These are phyloP conservation scores for Nymphalis polychloros DNA, from an alignment of 2,888 invertebrate genomes.

Conservation along the genomic window DNA sequence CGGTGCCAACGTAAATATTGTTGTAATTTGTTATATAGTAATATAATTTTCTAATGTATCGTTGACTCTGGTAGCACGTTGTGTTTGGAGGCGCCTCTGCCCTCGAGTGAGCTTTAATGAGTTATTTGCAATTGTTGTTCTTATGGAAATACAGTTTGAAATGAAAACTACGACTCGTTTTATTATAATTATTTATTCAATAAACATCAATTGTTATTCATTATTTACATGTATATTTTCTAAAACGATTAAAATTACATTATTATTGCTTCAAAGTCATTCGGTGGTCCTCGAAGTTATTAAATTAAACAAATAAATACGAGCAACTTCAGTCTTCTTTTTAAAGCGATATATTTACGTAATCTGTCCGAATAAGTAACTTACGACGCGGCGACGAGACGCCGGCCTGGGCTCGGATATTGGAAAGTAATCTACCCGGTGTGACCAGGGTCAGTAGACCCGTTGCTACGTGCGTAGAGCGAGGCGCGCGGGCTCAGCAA, in stretches of 20 bases:
- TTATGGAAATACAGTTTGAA: constrained; percentile 77
- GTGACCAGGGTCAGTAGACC: not conserved
- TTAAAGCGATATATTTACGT: constrained; percentile 19
- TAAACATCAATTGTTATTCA: constrained; percentile 6
- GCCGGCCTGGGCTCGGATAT: not conserved
- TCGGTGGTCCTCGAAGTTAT: constrained; percentile 13
- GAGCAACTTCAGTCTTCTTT: constrained; percentile 22
- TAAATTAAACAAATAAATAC: constrained; percentile 1
- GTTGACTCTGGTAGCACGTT: constrained; percentile 72
- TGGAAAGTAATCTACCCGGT: not conserved
- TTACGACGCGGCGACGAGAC: not conserved
- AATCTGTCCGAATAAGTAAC: not conserved
- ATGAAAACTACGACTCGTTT: constrained; percentile 49
- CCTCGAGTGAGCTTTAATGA: constrained; percentile 67
- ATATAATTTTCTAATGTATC: constrained; percentile 75
- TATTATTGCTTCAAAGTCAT: constrained; percentile 11
- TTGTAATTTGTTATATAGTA: constrained; percentile 81
- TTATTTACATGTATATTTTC: constrained; percentile 2
- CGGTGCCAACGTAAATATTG: constrained; percentile 80
- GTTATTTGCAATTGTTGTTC: constrained; percentile 78
- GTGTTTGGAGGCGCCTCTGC: constrained; percentile 44
- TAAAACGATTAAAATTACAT: not conserved
- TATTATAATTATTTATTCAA: constrained; percentile 46
- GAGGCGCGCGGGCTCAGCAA: constrained; percentile 81
- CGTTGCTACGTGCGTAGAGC: constrained; percentile 82